Conservation (phyloP, 2,797 vertebrate genomes). For the Rhinatrema bivittatum region DNA sequence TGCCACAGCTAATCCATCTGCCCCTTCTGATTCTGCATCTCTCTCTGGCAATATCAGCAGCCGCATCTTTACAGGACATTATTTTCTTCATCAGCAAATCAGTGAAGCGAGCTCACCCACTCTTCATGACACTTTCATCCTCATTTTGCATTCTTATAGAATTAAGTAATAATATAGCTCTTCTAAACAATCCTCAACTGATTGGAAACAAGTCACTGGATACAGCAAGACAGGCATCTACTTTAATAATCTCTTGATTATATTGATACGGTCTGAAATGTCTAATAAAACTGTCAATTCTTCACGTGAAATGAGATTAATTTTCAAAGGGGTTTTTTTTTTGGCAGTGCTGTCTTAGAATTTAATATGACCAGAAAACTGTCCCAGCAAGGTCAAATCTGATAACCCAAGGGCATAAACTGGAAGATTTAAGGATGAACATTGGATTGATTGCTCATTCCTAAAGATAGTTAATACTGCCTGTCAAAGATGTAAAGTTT, state of each 20-base stretch:
- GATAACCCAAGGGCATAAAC: slow-evolving; percentile 19
- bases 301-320: slow-evolving; percentile 37
- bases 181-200: slow-evolving; percentile 16
- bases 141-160: slow-evolving; percentile 12
- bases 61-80: neutral
- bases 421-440: slow-evolving; percentile 6
- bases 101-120: neutral
- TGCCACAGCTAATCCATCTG: no score
- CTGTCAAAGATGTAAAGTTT: no score
- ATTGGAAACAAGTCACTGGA: slow-evolving; percentile 18
- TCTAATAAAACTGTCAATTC: slow-evolving; percentile 35
- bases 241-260: slow-evolving; percentile 40
- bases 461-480: no score
- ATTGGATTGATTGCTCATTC: no score
- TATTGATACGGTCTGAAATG: slow-evolving; percentile 29
- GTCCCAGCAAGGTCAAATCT: slow-evolving; percentile 29
- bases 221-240: slow-evolving; percentile 26
- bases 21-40: no score
- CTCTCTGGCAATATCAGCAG: neutral
- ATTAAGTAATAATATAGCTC: slow-evolving; percentile 30
- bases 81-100: slow-evolving; percentile 5
- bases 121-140: slow-evolving; percentile 10
- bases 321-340: slow-evolving; percentile 34
- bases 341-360: slow-evolving; percentile 25
- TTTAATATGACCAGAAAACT: slow-evolving; percentile 35